Base-by-base conservation (phyloP, 2,113 vertebrate genomes). In the Varanus komodoensis region DNA sequence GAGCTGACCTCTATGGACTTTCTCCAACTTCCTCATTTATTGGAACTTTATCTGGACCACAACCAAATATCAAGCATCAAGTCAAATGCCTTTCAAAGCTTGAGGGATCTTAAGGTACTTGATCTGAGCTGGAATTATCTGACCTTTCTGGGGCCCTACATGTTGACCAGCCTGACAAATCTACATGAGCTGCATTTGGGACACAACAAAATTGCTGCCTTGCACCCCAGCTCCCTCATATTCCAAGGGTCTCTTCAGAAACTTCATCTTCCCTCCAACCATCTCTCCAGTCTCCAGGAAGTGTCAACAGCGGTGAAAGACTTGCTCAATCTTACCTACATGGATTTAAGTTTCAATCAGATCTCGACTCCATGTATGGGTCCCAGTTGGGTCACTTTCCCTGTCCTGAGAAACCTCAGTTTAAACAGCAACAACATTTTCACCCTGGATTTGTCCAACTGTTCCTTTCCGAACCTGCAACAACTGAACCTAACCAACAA, bases 101-200 rank as follows among this genome's bases (percentile, higher is more conserved):
- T 93, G 84, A 52, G 5, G 8, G 27, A 82, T 57, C 84, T 94
- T 82, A 48, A 54, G 6, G 34, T 87, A 27, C 91, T 94, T 44
- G 86, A 93, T 86, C 73, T 94, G 48, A 92, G 91, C 32, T 50
- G 86, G 34, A 94, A 94, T 89, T 38, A 9, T 32, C 78, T 94
- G 54, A 23, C 69, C 23, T 84, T 32, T 8, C n/a, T 94, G 74
- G 85, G 85, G 17, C 71, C 80, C 9, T 11, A 71, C 54, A 71
- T 71, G 8, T 61, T 94, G 38, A 73, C 52, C 9, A 68, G 74
- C 23, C 81, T 94, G 11, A 90, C 14, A 29, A 34, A 50, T 48
- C 92, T 94, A 4, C 75, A n/a, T 61, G 89, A 87, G 44, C 87
- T 94, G 25, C 23, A 29, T 6, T 44, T 94, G 73, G 27, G 21